Percentiles rank a stretch among this genome's conserved stretches.
phyloP scores from a whole-genome alignment of 2,888 invertebrate species.

The Caenorhabditis imperialis region DNA sequence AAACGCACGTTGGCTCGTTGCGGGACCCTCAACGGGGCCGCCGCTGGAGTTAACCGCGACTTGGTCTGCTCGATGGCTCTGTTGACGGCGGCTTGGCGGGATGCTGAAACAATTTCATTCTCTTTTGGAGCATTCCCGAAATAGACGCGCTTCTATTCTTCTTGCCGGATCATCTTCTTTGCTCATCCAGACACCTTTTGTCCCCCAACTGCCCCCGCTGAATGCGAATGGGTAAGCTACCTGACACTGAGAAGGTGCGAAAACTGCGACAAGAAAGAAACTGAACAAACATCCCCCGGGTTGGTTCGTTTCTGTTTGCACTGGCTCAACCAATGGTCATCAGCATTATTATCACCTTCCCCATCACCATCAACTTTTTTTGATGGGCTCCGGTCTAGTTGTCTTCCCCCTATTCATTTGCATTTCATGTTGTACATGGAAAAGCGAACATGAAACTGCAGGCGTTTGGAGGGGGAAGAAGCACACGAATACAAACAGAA shows the following conservation, averaged over 20 bases:
- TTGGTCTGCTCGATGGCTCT: constrained; percentile 67
- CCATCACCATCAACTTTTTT: constrained; percentile 12
- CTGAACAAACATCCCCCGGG: constrained; percentile 40
- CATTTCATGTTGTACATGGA: background rate
- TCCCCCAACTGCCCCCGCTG: no score
- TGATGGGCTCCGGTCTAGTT: no score
- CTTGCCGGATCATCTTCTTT: background rate
- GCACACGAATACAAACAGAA: constrained; percentile 42
- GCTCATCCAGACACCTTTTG: background rate
- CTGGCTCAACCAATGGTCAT: constrained; percentile 42
- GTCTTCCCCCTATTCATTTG: background rate
- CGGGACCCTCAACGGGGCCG: constrained; percentile 51
- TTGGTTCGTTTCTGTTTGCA: constrained; percentile 28
- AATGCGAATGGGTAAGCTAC: constrained; percentile 38
- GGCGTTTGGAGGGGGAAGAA: no score
- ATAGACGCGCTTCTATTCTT: background rate
- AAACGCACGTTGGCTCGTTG: constrained; percentile 60
- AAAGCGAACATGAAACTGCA: constrained; percentile 46
- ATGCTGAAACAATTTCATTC: no score
- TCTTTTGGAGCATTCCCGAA: no score
- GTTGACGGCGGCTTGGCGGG: constrained; percentile 64
- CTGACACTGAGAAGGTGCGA: constrained; percentile 49
- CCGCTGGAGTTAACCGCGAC: constrained; percentile 54
- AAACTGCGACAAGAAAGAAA: constrained; percentile 55
- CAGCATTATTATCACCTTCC: constrained; percentile 10